A percentile compares a stretch with the other conserved stretches of the same genome.
These are phyloP conservation scores for Diarsia rubi DNA, from an alignment of 2,888 invertebrate species.

Conservation along the genomic window DNA sequence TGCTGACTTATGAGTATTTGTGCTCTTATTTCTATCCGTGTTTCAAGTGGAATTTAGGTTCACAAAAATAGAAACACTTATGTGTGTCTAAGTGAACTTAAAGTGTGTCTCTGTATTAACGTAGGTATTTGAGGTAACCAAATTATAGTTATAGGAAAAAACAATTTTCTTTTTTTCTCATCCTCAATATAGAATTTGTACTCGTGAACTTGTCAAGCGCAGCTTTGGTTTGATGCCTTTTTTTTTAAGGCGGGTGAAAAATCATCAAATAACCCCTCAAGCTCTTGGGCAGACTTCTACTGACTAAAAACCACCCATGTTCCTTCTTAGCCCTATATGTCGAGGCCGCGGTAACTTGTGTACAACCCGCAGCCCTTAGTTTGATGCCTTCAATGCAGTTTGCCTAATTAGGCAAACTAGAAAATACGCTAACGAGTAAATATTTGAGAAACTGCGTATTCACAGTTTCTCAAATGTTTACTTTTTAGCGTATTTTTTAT, in stretches of 20 bases:
- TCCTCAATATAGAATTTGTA: not conserved
- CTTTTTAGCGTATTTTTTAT: not conserved
- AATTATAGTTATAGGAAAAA: not conserved
- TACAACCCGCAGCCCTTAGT: no score
- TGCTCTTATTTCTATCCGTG: conserved; percentile 25
- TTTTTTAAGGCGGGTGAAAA: no score
- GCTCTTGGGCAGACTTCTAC: no score
- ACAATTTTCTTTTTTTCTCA: not conserved
- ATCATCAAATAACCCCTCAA: no score
- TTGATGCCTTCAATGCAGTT: not conserved
- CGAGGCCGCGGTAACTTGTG: no score
- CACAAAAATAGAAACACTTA: conserved; percentile 19
- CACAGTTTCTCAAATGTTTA: not conserved
- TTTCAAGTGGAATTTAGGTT: conserved; percentile 17
- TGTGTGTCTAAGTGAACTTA: not conserved
- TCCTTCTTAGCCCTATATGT: no score
- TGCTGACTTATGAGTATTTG: conserved; percentile 38
- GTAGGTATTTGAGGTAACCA: not conserved
- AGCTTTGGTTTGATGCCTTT: not conserved
- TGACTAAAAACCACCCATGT: no score
- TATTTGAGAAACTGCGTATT: no score
- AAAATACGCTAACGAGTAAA: no score
- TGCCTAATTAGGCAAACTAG: no score
- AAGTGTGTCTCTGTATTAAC: not conserved
- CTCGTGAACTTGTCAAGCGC: not conserved